These are phyloP conservation scores for Acanthosepion esculentum DNA, from an alignment of 2,888 invertebrate species.

Conservation along the genomic window DNA sequence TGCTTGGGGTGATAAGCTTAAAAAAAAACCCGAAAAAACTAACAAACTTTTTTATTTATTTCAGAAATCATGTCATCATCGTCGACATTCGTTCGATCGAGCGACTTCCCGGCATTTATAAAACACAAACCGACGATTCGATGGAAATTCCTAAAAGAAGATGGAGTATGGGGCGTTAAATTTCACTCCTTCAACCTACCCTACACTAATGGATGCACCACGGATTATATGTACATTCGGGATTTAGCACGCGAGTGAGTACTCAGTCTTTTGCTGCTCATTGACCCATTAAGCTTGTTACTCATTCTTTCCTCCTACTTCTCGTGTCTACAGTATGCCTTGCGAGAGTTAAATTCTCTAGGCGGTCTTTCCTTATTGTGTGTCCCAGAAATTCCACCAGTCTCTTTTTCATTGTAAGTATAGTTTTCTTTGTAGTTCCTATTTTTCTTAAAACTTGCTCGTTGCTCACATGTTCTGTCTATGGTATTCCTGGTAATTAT, in stretches of 20 bases:
- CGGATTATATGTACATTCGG: slow-evolving; percentile 5
- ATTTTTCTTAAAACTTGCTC: too few species aligned
- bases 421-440: too few species aligned
- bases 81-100: background rate
- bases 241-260: background rate
- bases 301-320: background rate
- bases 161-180: slow-evolving; percentile 35
- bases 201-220: background rate
- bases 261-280: background rate
- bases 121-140: background rate
- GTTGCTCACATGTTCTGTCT: too few species aligned
- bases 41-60: background rate
- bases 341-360: too few species aligned
- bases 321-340: too few species aligned
- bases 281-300: background rate
- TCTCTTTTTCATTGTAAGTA: too few species aligned
- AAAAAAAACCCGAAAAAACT: too few species aligned
- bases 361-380: too few species aligned
- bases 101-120: background rate
- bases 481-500: too few species aligned
- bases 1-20: too few species aligned
- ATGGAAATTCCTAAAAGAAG: background rate
- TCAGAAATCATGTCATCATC: background rate
- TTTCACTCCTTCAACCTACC: slow-evolving; percentile 25
- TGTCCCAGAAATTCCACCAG: too few species aligned